Percentiles rank a stretch among this genome's conserved stretches.
phyloP scores from a whole-genome alignment of 2,113 vertebrate species.

The Hucho hucho region DNA sequence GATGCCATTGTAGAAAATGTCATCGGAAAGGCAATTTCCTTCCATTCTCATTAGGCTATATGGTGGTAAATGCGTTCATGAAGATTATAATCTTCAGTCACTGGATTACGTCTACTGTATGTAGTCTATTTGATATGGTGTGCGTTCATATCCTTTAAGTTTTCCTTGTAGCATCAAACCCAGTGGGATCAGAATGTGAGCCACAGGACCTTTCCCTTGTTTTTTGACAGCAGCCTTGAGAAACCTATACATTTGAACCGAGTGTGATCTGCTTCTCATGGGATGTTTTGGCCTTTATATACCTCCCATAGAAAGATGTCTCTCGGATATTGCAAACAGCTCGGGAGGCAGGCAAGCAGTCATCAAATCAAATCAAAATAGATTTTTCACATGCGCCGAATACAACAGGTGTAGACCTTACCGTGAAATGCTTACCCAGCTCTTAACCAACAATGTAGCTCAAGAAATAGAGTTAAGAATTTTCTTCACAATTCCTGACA shows the following conservation, averaged over 20 bases:
- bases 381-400: too few relatives aligned
- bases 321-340: neutral
- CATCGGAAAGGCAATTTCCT: neutral
- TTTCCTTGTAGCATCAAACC: neutral
- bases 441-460: too few relatives aligned
- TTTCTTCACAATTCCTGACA: too few relatives aligned
- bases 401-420: too few relatives aligned
- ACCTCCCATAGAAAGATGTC: too few relatives aligned
- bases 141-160: conserved; percentile 41
- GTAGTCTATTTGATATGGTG: conserved; percentile 23
- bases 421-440: too few relatives aligned
- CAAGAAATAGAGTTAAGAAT: too few relatives aligned
- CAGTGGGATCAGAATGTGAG: neutral
- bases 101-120: neutral
- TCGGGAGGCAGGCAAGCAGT: conserved; percentile 5
- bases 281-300: conserved; percentile 15
- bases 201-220: neutral
- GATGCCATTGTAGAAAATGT: neutral
- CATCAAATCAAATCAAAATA: too few relatives aligned
- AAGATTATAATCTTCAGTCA: conserved; percentile 35
- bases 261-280: neutral
- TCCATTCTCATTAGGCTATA: neutral
- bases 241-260: too few relatives aligned
- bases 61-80: conserved; percentile 27
- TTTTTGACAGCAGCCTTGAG: conserved; percentile 1